These are phyloP conservation scores for Nesoenas mayeri DNA, from an alignment of 2,113 vertebrate genomes.

Conservation along the genomic window DNA sequence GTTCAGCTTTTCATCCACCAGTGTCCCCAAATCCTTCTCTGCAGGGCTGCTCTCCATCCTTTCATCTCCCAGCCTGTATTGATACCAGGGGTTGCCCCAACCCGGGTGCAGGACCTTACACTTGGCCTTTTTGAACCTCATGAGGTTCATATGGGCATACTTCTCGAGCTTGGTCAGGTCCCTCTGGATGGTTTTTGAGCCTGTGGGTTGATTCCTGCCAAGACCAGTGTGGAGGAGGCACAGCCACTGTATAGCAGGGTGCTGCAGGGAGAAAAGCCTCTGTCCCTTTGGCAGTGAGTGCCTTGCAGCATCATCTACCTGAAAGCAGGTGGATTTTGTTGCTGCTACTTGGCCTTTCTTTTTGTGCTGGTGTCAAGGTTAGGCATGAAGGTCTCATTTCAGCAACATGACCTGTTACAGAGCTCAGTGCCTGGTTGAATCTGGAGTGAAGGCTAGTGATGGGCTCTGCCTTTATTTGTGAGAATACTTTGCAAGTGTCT, in stretches of 20 bases:
- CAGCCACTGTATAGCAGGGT: fast-evolving
- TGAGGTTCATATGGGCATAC: no score
- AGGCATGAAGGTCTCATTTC: background rate
- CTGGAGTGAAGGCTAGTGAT: background rate
- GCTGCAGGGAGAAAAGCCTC: background rate
- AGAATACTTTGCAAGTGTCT: background rate
- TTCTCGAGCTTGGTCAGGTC: no score
- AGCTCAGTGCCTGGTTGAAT: background rate
- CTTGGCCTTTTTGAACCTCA: no score
- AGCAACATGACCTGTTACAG: background rate
- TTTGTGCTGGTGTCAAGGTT: background rate
- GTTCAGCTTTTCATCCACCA: no score
- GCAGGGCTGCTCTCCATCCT: no score
- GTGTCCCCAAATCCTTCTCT: no score
- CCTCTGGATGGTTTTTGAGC: background rate
- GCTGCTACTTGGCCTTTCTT: background rate
- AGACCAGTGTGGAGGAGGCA: background rate
- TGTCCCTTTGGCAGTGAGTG: fast-evolving
- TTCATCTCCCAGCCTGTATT: no score
- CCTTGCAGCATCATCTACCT: fast-evolving
- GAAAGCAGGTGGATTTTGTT: background rate
- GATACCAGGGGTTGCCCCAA: no score
- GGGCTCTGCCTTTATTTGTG: background rate
- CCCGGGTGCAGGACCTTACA: no score
- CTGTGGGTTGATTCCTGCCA: fast-evolving